Conservation (phyloP, 35 echinoderm and acorn worm genomes). For the Diadema setosum region DNA sequence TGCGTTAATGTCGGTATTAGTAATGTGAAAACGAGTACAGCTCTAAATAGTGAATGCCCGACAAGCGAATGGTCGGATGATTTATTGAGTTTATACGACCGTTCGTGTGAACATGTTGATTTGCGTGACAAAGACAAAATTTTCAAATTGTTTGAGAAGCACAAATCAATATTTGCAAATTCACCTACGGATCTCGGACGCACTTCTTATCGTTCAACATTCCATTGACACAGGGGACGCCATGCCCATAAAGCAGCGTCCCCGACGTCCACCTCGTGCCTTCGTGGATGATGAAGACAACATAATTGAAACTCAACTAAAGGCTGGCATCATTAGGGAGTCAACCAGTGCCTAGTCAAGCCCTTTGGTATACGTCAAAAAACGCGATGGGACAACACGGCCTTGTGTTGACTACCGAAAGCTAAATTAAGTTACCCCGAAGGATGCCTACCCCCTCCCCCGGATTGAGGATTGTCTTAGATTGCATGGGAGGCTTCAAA, state of each 20-base stretch:
- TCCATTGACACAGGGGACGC: too few relatives aligned
- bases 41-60: too few relatives aligned
- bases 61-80: too few relatives aligned
- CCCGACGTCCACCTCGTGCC: constrained; percentile 41
- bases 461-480: constrained; percentile 31
- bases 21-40: too few relatives aligned
- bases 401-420: constrained; percentile 22
- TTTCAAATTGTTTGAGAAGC: background rate
- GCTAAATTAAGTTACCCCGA: background rate
- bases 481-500: constrained; percentile 16
- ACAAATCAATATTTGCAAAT: constrained; percentile 4
- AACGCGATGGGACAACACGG: constrained; percentile 5
- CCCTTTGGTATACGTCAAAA: constrained; percentile 21
- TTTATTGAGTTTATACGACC: too few relatives aligned
- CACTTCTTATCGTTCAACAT: background rate
- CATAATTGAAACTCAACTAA: too few relatives aligned
- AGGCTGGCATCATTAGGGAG: constrained; percentile 42
- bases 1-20: too few relatives aligned
- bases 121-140: too few relatives aligned
- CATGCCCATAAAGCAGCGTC: constrained; percentile 43
- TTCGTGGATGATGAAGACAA: constrained; percentile 20
- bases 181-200: constrained; percentile 47
- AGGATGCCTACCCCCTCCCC: constrained; percentile 21
- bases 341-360: constrained; percentile 6
- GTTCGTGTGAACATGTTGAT: too few relatives aligned